A percentile compares a stretch with the other conserved stretches of the same genome.
phyloP scores from a whole-genome alignment of 2,113 vertebrate species.

The Aptenodytes forsteri region DNA sequence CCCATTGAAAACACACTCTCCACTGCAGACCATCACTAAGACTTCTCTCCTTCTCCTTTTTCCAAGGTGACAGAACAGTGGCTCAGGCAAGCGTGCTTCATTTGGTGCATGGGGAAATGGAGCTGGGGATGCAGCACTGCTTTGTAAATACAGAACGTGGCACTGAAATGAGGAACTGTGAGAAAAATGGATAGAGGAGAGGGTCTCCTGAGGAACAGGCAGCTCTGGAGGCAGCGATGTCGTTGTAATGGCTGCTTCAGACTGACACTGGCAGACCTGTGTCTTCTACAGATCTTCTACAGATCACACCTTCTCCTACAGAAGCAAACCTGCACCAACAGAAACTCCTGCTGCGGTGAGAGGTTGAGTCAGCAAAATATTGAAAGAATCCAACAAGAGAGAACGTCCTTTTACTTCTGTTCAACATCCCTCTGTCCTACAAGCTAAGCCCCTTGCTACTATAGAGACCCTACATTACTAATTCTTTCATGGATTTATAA shows the following conservation, averaged over 20 bases:
- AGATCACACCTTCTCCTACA: not conserved
- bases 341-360: not conserved
- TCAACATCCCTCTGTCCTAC: not conserved
- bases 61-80: not conserved
- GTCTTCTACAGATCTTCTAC: not conserved
- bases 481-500: not conserved
- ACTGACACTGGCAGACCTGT: not conserved
- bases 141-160: not conserved
- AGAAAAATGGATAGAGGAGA: rapidly evolving
- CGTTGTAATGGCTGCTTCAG: not conserved
- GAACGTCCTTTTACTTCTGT: not conserved
- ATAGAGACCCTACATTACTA: not conserved
- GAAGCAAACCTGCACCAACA: not conserved
- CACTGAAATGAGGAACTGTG: not conserved
- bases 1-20: not conserved
- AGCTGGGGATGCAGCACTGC: not conserved
- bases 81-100: not conserved
- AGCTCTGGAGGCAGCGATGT: not conserved
- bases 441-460: not conserved
- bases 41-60: not conserved
- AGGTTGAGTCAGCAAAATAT: not conserved
- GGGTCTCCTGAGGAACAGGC: not conserved
- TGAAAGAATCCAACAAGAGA: not conserved
- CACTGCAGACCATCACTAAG: not conserved
- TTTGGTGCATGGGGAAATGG: not conserved